phyloP scores from a whole-genome alignment of 1,140 invertebrate species.

The Cherax quadricarinatus region DNA sequence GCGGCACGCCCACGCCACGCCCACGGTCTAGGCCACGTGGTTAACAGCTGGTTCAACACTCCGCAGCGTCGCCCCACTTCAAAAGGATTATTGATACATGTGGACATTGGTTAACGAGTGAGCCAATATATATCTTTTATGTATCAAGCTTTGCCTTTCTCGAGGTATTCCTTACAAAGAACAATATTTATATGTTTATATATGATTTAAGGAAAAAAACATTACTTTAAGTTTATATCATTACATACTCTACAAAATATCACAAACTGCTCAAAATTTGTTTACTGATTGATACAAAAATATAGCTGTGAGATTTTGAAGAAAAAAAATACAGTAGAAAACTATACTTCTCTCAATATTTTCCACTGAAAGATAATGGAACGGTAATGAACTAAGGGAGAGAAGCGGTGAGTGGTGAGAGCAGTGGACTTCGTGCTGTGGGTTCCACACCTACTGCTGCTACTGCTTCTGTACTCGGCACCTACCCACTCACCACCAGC shows the following conservation, averaged over 20 bases:
- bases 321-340: neutral
- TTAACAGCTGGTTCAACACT: conserved; percentile 62
- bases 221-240: neutral
- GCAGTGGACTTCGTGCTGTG: neutral
- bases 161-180: neutral
- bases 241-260: neutral
- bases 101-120: neutral
- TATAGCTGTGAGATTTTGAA: neutral
- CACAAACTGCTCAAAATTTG: neutral
- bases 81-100: conserved; percentile 64
- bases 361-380: neutral
- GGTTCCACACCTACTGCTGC: conserved; percentile 42
- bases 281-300: neutral
- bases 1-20: conserved; percentile 25
- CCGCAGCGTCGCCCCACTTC: conserved; percentile 61
- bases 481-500: neutral
- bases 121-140: conserved; percentile 1
- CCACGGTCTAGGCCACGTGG: conserved; percentile 32
- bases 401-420: neutral
- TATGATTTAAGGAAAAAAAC: neutral
- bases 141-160: neutral
- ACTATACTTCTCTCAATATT: conserved; percentile 9
- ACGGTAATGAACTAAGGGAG: conserved; percentile 1
- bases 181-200: neutral
- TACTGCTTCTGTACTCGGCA: neutral